phyloP scores from a whole-genome alignment of 2,888 invertebrate species.

The Lasius platythorax region DNA sequence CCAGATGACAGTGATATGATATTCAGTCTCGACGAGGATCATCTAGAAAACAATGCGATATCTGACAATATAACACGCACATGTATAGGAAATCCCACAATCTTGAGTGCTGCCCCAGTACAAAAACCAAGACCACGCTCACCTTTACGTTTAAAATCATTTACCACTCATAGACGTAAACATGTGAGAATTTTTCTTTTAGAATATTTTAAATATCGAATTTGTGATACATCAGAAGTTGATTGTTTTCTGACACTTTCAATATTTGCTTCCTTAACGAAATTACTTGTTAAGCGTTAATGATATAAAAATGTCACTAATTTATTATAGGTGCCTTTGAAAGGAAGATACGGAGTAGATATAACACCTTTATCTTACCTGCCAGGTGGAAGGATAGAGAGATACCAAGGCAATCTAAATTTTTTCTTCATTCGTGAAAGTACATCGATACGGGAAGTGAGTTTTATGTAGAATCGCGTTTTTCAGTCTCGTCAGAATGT shows the following conservation, averaged over 20 bases:
- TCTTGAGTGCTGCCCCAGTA: constrained; percentile 80
- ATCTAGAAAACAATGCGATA: constrained; percentile 82
- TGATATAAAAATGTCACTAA: not conserved
- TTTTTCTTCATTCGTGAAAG: constrained; percentile 98
- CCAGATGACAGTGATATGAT: constrained; percentile 92
- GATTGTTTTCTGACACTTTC: not conserved
- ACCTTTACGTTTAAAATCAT: constrained; percentile 86
- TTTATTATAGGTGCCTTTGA: constrained; percentile 82
- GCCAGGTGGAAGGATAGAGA: constrained; percentile 92
- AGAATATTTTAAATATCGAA: not conserved
- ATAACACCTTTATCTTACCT: constrained; percentile 94
- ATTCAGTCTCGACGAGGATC: constrained; percentile 94
- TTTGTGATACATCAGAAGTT: not conserved
- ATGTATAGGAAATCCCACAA: constrained; percentile 69
- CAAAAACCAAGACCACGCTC: constrained; percentile 87
- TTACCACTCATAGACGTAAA: constrained; percentile 80
- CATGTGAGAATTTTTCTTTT: constrained; percentile 76
- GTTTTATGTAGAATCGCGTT: constrained; percentile 58
- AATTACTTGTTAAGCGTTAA: constrained; percentile 8
- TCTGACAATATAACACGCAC: constrained; percentile 62
- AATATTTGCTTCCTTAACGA: not conserved
- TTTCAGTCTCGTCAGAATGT: constrained; percentile 21
- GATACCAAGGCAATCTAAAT: constrained; percentile 95
- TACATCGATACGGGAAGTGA: constrained; percentile 94
- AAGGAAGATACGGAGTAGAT: constrained; percentile 90